Evolutionary conservation across 2,113 vertebrate genomes (phyloP).

Genomic region (Oceanodroma tethys): DNA sequence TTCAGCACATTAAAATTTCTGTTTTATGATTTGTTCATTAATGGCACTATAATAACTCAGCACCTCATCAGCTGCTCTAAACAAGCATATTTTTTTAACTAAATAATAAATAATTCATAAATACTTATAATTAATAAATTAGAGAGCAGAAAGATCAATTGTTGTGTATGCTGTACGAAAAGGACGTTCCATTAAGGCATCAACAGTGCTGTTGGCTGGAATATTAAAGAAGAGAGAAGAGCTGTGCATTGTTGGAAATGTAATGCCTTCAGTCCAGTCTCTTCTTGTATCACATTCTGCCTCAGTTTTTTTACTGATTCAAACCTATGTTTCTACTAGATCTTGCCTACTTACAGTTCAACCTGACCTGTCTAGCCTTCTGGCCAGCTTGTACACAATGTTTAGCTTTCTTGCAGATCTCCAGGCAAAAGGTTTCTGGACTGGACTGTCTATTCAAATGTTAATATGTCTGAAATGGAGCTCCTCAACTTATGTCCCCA

Average conservation of each 20-base stretch:
- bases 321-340: not conserved
- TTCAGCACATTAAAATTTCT: slow-evolving; percentile 47
- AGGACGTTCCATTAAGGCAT: slow-evolving; percentile 37
- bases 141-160: slow-evolving; percentile 51
- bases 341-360: not conserved
- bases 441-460: not conserved
- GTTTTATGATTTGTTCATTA: slow-evolving; percentile 58
- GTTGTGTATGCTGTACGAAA: slow-evolving; percentile 25
- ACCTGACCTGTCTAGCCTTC: not conserved
- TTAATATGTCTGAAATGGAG: not conserved
- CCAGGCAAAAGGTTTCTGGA: not conserved
- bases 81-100: slow-evolving; percentile 31
- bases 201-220: not conserved
- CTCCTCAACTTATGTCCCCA: not conserved
- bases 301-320: not conserved
- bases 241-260: not conserved
- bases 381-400: not conserved
- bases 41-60: slow-evolving; percentile 55
- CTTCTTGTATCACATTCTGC: not conserved
- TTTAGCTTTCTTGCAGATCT: not conserved
- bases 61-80: slow-evolving; percentile 60
- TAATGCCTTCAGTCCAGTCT: not conserved
- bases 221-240: not conserved
- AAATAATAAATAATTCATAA: slow-evolving; percentile 62
- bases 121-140: slow-evolving; percentile 67